A percentile compares a stretch with the other conserved stretches of the same genome.
Evolutionary conservation across 1,140 invertebrate genomes (phyloP).

Genomic region (Zaprionus camerounensis): DNA sequence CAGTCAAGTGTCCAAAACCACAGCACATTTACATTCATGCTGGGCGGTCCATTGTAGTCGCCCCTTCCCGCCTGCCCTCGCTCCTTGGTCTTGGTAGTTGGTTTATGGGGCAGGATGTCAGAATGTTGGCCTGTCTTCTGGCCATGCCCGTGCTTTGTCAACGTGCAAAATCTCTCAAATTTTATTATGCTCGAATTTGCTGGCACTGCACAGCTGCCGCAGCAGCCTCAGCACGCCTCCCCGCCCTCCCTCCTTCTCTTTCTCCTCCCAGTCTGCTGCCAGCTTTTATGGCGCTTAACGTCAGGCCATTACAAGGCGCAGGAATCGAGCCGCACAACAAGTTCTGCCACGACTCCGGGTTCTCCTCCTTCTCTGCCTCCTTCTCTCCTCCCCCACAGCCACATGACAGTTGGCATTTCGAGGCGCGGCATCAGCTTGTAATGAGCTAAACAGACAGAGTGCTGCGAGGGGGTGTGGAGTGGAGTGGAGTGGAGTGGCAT

Average conservation of each 20-base stretch:
- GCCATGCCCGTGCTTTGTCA: conserved; percentile 54
- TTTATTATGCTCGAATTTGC: conserved; percentile 74
- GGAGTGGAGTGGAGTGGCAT: conserved; percentile 20
- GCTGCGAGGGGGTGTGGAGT: background rate
- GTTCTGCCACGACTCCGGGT: conserved; percentile 12
- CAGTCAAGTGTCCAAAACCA: conserved; percentile 42
- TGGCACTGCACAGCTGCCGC: conserved; percentile 38
- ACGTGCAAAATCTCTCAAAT: conserved; percentile 70
- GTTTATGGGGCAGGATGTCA: conserved; percentile 27
- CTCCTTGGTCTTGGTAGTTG: background rate
- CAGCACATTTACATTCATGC: conserved; percentile 52
- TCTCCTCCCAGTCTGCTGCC: conserved; percentile 16
- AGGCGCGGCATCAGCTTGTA: conserved; percentile 57
- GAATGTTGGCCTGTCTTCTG: conserved; percentile 37
- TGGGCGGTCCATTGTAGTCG: conserved; percentile 36
- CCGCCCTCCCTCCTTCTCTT: background rate
- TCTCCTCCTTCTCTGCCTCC: conserved; percentile 7
- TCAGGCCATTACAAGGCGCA: conserved; percentile 40
- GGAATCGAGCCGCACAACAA: conserved; percentile 33
- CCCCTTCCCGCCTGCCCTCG: background rate
- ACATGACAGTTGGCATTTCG: conserved; percentile 71
- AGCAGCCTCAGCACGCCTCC: background rate
- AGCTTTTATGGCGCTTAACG: conserved; percentile 55
- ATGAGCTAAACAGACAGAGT: conserved; percentile 51
- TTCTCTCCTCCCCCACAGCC: conserved; percentile 32